Evolutionary conservation across 2,888 invertebrate genomes (phyloP), one percentile per base, ranked within the genome.

Genomic region (Corbicula japonica): DNA sequence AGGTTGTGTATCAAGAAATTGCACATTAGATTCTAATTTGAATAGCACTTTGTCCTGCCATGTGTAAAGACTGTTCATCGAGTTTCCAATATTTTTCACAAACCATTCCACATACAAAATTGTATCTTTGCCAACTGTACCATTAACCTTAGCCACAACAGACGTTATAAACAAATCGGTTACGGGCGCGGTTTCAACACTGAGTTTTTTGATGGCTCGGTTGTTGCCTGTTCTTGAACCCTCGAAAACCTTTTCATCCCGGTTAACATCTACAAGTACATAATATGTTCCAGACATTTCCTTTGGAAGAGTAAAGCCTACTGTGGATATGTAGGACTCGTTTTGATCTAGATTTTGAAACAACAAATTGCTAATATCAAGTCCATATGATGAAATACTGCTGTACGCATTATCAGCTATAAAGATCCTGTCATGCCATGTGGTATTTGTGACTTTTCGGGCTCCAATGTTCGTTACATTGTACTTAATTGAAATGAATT

Each of bases 31-130:
- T 2, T 1, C 18, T 2, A 1, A 18, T 1, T 1, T 38, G 15
- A 34, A 54, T 21, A 5, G 34, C 6, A 71, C 21, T 3, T 15
- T 32, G 54, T 54, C 71, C 1, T 10, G 32, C 71, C 76, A 71
- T 23, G 32, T 23, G 21, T 38, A 30, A 28, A 10, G 0, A 18
- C n/a, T n/a, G 12, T 54, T 61, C 44, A 76, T 65, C 1, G 63
- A 26, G 4, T 44, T 60, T 32, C 66, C 76, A 50, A 58, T n/a
- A 28, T 76, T 76, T 1, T 32, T 58, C 6, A 76, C 71, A 2
- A 21, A 35, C 65, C 65, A 65, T 26, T 46, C 28, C 1, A 65
- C 50, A 15, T 12, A 4, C 23, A 65, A 12, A 2, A 65, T 18
- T 12, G 30, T 50, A n/a, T 50, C 12, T 50, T 44, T 28, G 6